Percentiles rank a stretch among this genome's conserved stretches.
phyloP scores from a whole-genome alignment of 2,888 invertebrate species.

The Ctena decussata region DNA sequence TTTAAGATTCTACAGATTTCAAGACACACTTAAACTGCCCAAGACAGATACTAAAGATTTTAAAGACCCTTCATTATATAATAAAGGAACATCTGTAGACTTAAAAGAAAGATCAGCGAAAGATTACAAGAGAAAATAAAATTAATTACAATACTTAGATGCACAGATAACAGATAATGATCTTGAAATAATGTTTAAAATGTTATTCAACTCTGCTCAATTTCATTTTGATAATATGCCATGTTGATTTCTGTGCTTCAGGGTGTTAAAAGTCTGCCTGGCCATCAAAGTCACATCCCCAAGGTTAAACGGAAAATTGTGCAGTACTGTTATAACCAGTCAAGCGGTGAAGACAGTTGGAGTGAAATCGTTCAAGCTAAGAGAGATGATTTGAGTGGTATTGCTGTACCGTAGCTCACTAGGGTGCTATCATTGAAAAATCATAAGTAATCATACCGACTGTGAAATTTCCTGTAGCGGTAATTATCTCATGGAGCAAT shows the following conservation, averaged over 20 bases:
- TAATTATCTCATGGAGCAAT: conserved; percentile 9
- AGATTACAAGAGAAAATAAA: conserved; percentile 13
- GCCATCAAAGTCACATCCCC: background rate
- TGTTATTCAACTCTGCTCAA: conserved; percentile 10
- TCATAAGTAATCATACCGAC: conserved; percentile 19
- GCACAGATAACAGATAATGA: background rate
- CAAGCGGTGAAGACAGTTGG: conserved; percentile 1
- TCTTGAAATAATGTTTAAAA: conserved; percentile 11
- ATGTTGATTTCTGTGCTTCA: background rate
- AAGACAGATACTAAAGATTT: background rate
- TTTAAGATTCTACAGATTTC: background rate
- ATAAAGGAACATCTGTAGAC: conserved; percentile 13
- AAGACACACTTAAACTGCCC: background rate
- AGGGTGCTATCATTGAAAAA: background rate
- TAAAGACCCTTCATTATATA: background rate
- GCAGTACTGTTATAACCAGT: conserved; percentile 15
- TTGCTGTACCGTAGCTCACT: background rate
- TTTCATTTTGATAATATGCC: conserved; percentile 1
- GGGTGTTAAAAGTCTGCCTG: background rate
- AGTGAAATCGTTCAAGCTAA: background rate
- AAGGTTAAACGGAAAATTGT: conserved; percentile 24
- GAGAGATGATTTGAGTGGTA: background rate
- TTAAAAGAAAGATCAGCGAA: conserved; percentile 3
- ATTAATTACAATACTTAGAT: conserved; percentile 14
- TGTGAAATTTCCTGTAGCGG: conserved; percentile 48